Percentiles rank a stretch among this genome's conserved stretches.
Evolutionary conservation across 2,888 invertebrate genomes (phyloP).

Genomic region (Seira ritae): DNA sequence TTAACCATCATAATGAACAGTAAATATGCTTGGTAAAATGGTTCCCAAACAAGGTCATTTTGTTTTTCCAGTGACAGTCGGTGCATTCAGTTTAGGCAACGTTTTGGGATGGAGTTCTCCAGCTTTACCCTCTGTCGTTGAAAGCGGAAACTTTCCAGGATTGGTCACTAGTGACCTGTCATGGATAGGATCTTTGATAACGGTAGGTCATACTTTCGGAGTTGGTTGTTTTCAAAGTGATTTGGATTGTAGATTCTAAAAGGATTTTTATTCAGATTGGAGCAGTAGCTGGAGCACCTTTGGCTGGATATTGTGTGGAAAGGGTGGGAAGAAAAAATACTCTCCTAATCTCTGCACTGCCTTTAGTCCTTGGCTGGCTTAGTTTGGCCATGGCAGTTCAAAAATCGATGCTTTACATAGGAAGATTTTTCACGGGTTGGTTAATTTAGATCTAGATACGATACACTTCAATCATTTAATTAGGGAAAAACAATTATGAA

Average conservation of each 20-base stretch:
- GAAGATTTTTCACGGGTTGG: conserved; percentile 64
- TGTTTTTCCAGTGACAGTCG: conserved; percentile 48
- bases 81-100: conserved; percentile 61
- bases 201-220: conserved; percentile 26
- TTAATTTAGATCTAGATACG: too few species aligned
- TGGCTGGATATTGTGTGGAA: conserved; percentile 77
- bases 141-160: conserved; percentile 52
- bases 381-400: conserved; percentile 78
- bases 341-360: conserved; percentile 78
- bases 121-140: conserved; percentile 43
- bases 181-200: conserved; percentile 79
- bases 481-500: too few species aligned
- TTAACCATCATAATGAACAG: neutral
- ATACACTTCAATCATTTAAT: too few species aligned
- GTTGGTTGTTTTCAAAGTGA: neutral
- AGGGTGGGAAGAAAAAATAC: conserved; percentile 79
- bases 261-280: conserved; percentile 48
- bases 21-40: neutral
- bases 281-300: conserved; percentile 61
- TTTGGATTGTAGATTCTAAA: neutral
- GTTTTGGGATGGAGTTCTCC: conserved; percentile 61
- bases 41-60: too few species aligned
- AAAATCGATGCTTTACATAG: conserved; percentile 62
- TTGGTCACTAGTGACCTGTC: conserved; percentile 78
- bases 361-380: conserved; percentile 80